Percentiles rank a stretch among this genome's conserved stretches.
Conservation (phyloP, 2,113 vertebrate species). For the Rana temporaria region DNA sequence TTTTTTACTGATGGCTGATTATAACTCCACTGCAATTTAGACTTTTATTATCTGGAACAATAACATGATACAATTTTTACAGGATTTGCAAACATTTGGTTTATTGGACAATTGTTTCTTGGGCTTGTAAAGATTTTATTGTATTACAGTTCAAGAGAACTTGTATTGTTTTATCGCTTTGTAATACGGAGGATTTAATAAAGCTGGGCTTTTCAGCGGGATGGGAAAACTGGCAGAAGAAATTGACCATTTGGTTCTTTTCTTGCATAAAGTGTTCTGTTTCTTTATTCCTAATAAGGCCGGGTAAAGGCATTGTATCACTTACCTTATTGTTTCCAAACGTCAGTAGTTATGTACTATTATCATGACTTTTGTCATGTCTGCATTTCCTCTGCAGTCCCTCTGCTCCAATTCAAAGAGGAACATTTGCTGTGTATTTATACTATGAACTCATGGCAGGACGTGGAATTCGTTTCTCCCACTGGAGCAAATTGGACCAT, state of each 20-base stretch:
- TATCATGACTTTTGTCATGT: not conserved
- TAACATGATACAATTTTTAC: conserved; percentile 41
- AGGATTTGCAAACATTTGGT: conserved; percentile 5
- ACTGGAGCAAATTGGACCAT: no score
- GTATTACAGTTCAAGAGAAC: conserved; percentile 8
- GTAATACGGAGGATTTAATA: not conserved
- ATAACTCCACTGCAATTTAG: conserved; percentile 9
- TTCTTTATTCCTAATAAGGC: not conserved
- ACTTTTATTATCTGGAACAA: conserved; percentile 12
- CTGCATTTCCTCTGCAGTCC: not conserved
- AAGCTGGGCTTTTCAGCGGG: not conserved
- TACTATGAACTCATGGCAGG: no score
- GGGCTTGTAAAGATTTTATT: conserved; percentile 37
- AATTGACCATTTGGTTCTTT: conserved; percentile 3
- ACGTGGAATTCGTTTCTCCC: no score
- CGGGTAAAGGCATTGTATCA: not conserved
- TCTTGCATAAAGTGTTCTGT: not conserved
- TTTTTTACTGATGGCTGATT: not conserved
- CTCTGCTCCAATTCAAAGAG: no score
- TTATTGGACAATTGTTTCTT: conserved; percentile 40
- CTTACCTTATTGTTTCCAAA: not conserved
- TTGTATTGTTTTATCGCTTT: not conserved
- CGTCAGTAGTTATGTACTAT: not conserved
- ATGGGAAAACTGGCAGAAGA: conserved; percentile 2
- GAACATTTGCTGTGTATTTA: not conserved